phyloP scores from a whole-genome alignment of 2,113 vertebrate genomes.

The Elephas maximus region DNA sequence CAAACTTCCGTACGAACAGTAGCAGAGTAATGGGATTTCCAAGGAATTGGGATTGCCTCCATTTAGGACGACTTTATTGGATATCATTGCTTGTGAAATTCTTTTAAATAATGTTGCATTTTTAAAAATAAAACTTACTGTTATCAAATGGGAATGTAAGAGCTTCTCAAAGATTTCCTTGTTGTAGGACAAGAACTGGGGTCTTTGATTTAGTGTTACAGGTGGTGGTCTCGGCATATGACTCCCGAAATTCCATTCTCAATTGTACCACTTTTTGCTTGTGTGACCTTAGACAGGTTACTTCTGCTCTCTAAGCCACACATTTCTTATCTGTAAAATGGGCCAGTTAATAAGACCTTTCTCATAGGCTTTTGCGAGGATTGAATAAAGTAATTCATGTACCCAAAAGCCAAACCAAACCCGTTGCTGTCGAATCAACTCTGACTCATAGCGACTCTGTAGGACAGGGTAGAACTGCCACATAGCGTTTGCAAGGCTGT shows the following conservation, averaged over 20 bases:
- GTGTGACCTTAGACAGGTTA: neutral
- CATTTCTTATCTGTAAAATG: conserved; percentile 1
- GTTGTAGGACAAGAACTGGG: neutral
- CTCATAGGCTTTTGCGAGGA: neutral
- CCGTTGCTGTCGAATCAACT: too few species aligned
- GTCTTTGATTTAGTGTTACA: neutral
- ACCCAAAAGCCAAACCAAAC: too few species aligned
- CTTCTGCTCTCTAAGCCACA: neutral
- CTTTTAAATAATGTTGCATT: conserved; percentile 33
- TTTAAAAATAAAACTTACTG: neutral
- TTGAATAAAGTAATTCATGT: neutral
- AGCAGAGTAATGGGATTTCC: neutral
- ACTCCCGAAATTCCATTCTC: neutral
- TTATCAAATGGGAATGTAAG: conserved; percentile 1
- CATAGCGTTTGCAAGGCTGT: too few species aligned
- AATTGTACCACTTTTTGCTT: neutral
- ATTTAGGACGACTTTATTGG: neutral
- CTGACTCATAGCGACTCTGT: too few species aligned
- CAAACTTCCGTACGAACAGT: neutral
- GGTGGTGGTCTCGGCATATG: neutral
- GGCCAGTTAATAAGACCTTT: neutral
- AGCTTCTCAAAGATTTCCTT: neutral
- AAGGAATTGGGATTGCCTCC: neutral
- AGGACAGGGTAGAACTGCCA: too few species aligned
- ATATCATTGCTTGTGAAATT: conserved; percentile 12